These are phyloP conservation scores for Dreissena rostriformis DNA, from an alignment of 1,140 invertebrate species.

Conservation along the genomic window DNA sequence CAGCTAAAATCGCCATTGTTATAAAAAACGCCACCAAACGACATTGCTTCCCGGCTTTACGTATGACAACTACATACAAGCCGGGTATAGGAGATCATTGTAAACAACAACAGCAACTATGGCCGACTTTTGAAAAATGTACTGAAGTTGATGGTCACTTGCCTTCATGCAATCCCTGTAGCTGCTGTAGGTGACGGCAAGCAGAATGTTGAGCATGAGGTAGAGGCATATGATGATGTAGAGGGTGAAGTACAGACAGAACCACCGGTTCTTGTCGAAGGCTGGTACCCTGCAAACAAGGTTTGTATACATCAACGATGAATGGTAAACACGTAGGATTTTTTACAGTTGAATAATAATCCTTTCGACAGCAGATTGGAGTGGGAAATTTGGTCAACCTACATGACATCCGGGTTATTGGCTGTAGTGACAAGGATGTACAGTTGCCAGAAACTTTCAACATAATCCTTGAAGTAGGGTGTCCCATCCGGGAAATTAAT, in stretches of 20 bases:
- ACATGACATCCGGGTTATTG: conserved; percentile 53
- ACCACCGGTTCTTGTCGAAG: conserved; percentile 46
- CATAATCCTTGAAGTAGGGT: conserved; percentile 38
- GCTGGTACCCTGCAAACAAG: conserved; percentile 44
- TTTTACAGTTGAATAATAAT: not conserved
- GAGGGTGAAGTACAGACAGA: conserved; percentile 44
- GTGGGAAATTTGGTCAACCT: not conserved
- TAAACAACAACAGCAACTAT: too few species aligned
- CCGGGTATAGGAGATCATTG: too few species aligned
- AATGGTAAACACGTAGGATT: not conserved
- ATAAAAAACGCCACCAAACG: too few species aligned
- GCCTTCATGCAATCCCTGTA: conserved; percentile 54
- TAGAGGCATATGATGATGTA: conserved; percentile 55
- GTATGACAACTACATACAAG: too few species aligned
- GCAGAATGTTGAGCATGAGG: conserved; percentile 51
- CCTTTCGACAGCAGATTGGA: too few species aligned
- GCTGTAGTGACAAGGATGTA: conserved; percentile 45
- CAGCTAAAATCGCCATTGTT: too few species aligned
- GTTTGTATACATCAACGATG: not conserved
- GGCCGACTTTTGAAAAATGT: too few species aligned
- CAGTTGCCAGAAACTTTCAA: conserved; percentile 51
- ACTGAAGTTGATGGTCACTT: too few species aligned
- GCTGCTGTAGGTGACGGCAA: conserved; percentile 55
- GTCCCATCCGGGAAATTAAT: conserved; percentile 38
- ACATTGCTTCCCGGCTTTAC: too few species aligned